A percentile compares a stretch with the other conserved stretches of the same genome.
Conservation (phyloP, 92 coral and sea anemone genomes). For the Porites cylindrica region DNA sequence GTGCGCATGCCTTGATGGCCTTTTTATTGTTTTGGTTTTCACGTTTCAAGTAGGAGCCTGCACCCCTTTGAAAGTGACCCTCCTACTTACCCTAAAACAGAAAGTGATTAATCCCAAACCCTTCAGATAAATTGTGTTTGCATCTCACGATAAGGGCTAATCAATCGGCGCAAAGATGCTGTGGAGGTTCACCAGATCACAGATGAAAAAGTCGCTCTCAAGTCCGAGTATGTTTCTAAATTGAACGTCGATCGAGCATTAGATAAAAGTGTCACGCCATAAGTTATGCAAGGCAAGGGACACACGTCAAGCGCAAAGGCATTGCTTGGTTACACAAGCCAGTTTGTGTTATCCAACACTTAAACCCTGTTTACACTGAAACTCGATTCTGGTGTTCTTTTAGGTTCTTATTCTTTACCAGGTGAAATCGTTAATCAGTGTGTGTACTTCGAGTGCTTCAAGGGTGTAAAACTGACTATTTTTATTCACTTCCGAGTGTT, state of each 20-base stretch:
- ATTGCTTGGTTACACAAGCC: not conserved
- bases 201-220: slow-evolving; percentile 80
- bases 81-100: slow-evolving; percentile 34
- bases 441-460: slow-evolving; percentile 66
- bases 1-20: slow-evolving; percentile 83
- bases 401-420: slow-evolving; percentile 72
- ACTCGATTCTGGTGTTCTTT: slow-evolving; percentile 52
- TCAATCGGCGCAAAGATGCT: slow-evolving; percentile 58
- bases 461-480: slow-evolving; percentile 88
- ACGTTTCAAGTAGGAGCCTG: slow-evolving; percentile 43
- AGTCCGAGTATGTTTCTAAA: slow-evolving; percentile 65
- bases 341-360: slow-evolving; percentile 66
- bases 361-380: slow-evolving; percentile 79
- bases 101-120: no score
- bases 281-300: slow-evolving; percentile 9
- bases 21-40: slow-evolving; percentile 70
- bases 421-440: slow-evolving; percentile 96
- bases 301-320: not conserved
- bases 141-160: slow-evolving; percentile 72
- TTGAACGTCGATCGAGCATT: not conserved
- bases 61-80: slow-evolving; percentile 81
- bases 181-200: slow-evolving; percentile 69
- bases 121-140: slow-evolving; percentile 62
- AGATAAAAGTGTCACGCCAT: not conserved
- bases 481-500: slow-evolving; percentile 62